Conservation (phyloP, 2,797 vertebrate species). For the Pampus argenteus region DNA sequence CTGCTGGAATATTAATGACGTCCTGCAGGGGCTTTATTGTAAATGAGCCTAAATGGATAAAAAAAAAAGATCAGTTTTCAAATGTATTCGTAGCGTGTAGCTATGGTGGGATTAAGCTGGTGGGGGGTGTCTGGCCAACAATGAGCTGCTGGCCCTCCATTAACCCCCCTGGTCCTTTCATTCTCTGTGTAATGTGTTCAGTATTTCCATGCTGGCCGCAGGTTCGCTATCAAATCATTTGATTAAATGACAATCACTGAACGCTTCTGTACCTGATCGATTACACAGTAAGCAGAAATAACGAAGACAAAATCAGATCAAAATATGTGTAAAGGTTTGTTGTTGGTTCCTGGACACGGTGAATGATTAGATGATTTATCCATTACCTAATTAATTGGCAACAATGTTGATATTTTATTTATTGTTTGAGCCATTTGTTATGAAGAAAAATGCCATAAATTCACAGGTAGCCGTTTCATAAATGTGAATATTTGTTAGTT, state of each 20-base stretch:
- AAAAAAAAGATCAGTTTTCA: constrained; percentile 26
- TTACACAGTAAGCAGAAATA: too few relatives aligned
- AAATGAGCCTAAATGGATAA: constrained; percentile 51
- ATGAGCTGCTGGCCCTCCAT: constrained; percentile 19
- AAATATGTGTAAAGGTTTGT: too few relatives aligned
- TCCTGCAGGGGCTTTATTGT: constrained; percentile 33
- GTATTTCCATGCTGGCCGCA: neutral
- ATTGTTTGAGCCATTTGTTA: too few relatives aligned
- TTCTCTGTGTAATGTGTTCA: neutral
- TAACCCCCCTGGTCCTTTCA: constrained; percentile 7
- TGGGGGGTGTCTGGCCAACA: constrained; percentile 13
- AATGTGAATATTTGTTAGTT: too few relatives aligned
- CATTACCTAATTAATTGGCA: too few relatives aligned
- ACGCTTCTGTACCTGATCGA: too few relatives aligned
- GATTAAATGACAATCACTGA: neutral
- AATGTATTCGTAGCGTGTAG: constrained; percentile 13
- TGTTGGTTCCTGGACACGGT: too few relatives aligned
- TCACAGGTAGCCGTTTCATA: fast-evolving
- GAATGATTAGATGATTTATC: too few relatives aligned
- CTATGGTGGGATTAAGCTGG: constrained; percentile 36
- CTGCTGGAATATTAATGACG: too few relatives aligned
- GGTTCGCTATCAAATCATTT: neutral
- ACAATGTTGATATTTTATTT: too few relatives aligned
- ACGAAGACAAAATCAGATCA: too few relatives aligned
- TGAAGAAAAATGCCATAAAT: too few relatives aligned